Base-by-base conservation (phyloP, 2,113 vertebrate species). In the Sinocyclocheilus rhinocerous region DNA sequence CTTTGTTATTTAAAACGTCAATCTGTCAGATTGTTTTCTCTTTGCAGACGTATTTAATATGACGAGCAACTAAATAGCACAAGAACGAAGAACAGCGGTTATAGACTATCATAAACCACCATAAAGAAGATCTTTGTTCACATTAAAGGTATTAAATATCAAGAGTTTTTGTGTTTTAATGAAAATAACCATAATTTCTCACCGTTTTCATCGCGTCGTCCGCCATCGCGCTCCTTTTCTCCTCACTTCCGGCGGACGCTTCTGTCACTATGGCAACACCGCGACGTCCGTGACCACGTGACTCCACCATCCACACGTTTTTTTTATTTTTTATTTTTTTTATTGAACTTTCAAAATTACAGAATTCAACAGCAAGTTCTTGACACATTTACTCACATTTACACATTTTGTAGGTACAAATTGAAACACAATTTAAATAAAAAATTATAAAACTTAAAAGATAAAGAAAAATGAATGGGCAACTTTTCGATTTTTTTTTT, bases 141-240 rank as follows among this genome's bases (percentile, higher is more conserved):
- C 15, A 29, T 2, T n/a, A 26, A 36, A 33, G 7, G 18, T 9
- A 33, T 36, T 22, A 22, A 36, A 78, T 22, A 1, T 61, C 52
- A 22, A 4, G 9, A 12, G 2, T 12, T 42, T 36, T 36, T 13
- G 16, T 22, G 4, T 59, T 57, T 59, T 36, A 39, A 61, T n/a
- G 6, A 26, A 63, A 26, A 50, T 26, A 48, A 9, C 2, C 42
- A 67, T 22, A 0, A 26, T 65, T 77, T 57, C 86, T 89, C 36
- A 89, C 88, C 75, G 84, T 63, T 87, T 69, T 89, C 11, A 81
- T 48, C 9, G 72, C 80, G 4, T 87, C 85, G 77, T 89, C 86
- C 50, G 83, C 88, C 88, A 89, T 89, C 12, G 2, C 13, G 22
- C 20, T 50, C 33, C 69, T 42, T 9, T 18, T 1, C 45, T 72